phyloP scores from a whole-genome alignment of 1,140 invertebrate species.

The Trialeurodes vaporariorum region DNA sequence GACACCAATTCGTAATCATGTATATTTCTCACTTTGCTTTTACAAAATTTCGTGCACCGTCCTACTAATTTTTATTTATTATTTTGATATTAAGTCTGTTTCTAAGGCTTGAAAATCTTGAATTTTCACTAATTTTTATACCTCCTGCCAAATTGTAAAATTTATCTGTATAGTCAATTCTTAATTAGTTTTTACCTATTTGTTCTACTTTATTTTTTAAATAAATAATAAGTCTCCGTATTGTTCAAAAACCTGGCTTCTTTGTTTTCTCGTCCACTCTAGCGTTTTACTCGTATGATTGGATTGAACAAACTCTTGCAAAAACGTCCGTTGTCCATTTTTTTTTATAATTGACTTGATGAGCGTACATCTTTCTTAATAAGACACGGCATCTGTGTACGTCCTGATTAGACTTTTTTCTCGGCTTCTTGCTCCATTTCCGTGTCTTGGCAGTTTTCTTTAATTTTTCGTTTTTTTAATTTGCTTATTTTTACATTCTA shows the following conservation, averaged over 20 bases:
- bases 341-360: no score
- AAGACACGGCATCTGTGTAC: no score
- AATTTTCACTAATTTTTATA: background rate
- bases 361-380: no score
- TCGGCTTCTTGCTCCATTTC: no score
- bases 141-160: background rate
- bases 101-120: background rate
- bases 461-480: no score
- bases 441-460: no score
- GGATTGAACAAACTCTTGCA: no score
- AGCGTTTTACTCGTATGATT: no score
- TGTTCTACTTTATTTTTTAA: conserved; percentile 2
- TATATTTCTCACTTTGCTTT: background rate
- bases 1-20: background rate
- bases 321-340: no score
- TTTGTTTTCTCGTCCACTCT: no score
- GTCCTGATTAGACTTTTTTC: no score
- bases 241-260: conserved; percentile 4
- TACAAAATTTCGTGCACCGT: background rate
- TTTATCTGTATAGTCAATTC: conserved; percentile 3
- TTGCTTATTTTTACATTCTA: no score
- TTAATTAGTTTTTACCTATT: conserved; percentile 8
- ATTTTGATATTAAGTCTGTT: background rate
- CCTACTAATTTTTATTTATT: background rate
- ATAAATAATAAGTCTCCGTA: conserved; percentile 9